Evolutionary conservation across 2,797 vertebrate genomes (phyloP).

Genomic region (Lithobates sylvaticus): DNA sequence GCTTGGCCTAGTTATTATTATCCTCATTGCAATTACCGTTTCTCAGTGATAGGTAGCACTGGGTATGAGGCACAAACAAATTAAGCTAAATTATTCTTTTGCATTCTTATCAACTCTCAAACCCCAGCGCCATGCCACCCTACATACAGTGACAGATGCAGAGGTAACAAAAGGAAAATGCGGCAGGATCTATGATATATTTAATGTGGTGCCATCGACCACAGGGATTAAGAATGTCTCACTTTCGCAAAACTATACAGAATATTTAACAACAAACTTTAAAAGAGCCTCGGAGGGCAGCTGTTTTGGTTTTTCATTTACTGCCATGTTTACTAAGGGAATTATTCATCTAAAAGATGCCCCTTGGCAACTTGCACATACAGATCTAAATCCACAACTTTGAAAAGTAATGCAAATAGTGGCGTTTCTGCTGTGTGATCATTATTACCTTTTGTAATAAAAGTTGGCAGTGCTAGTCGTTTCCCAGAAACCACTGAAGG

Average conservation of each 20-base stretch:
- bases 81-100: constrained; percentile 37
- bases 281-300: constrained; percentile 4
- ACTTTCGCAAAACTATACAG: constrained; percentile 23
- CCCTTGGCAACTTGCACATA: background rate
- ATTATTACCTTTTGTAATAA: background rate
- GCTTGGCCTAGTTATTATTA: background rate
- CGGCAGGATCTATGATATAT: background rate
- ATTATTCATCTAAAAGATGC: background rate
- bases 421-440: background rate
- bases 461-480: background rate
- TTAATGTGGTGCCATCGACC: background rate
- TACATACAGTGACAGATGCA: constrained; percentile 22
- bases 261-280: constrained; percentile 11
- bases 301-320: constrained; percentile 33
- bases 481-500: background rate
- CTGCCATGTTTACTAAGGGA: constrained; percentile 29
- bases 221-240: background rate
- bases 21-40: background rate
- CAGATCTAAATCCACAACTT: background rate
- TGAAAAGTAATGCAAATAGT: constrained; percentile 1
- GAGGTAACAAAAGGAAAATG: background rate
- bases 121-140: background rate
- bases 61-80: constrained; percentile 33
- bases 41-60: background rate
- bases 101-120: constrained; percentile 12